Evolutionary conservation across 2,113 vertebrate species (phyloP), one percentile per base, ranked within the genome.

Genomic region (Cyphomyrus discorhynchus): DNA sequence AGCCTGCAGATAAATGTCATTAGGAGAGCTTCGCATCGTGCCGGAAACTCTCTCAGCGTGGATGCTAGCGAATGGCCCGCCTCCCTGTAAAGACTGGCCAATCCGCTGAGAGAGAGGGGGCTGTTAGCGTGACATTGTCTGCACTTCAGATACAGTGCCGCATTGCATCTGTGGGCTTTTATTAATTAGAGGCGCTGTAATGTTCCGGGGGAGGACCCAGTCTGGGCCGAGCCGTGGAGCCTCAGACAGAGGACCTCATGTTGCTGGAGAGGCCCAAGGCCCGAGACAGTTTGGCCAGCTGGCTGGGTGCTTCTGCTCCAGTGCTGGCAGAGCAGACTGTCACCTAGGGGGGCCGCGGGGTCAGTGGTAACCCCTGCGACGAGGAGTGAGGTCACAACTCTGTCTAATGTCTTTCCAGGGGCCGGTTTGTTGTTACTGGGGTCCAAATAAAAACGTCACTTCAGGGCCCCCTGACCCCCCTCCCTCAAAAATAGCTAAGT

Each of bases 1-100:
- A 86, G 66, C 84, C 86, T 17, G 27, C 42, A 35, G 49, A 83
- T 88, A 89, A 91, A 91, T 58, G 74, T 90, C 85, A 91, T 91
- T 89, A 86, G 50, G 35, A 46, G 8, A 84, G 47, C 56, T 62
- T 83, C 19, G 85, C 50, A 77, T 90, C 19, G 7, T 27, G 5
- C 52, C 27, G 87, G 70, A 66, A 83, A 88, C 80, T 24, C 58
- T 91, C 86, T 90, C 86, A 90, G 35, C 49, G 42, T 82, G 84
- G 90, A 88, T 31, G 62, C 58, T 53, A 53, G 87, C 39, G 15
- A 56, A 87, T 45, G 89, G 5, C 46, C 62, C 3, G 9, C 42
- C 42, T 82, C 90, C 45, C 45, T 15, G 8, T 39, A 77, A 35
- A 7, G 70, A 35, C 8, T 5, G 74, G 35, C 74, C 74, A 80